phyloP scores from a whole-genome alignment of 1,140 invertebrate genomes.

The Neotoxoptera formosana region DNA sequence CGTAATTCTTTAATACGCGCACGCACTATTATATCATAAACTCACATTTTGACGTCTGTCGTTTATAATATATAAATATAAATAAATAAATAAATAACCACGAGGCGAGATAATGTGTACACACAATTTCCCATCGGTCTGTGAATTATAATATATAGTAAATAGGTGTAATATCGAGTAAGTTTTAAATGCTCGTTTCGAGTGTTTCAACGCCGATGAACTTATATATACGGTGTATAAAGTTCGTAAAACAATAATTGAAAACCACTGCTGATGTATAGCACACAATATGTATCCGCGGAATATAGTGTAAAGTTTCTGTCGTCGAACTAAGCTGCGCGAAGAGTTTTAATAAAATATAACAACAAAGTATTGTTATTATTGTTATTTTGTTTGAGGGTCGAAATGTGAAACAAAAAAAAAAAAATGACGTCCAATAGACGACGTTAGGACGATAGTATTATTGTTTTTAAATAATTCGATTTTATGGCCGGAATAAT shows the following conservation, averaged over 20 bases:
- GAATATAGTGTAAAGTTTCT: not conserved
- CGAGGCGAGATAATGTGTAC: not conserved
- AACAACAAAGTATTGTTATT: not conserved
- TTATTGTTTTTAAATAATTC: not conserved
- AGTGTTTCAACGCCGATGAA: not conserved
- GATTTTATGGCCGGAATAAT: not conserved
- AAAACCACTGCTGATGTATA: not conserved
- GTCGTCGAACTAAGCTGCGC: not conserved
- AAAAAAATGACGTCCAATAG: not conserved
- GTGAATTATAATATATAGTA: too few species aligned
- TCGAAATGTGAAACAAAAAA: too few species aligned
- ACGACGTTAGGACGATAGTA: not conserved
- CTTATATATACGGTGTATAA: too few species aligned
- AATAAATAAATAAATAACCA: too few species aligned
- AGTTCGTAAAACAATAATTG: not conserved
- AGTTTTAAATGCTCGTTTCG: not conserved
- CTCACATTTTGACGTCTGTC: too few species aligned
- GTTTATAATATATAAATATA: too few species aligned
- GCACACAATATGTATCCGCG: too few species aligned
- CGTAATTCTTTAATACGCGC: not conserved
- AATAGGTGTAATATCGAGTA: not conserved
- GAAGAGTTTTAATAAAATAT: not conserved
- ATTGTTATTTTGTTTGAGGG: not conserved
- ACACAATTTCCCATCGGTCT: not conserved
- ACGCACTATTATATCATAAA: not conserved